Conservation (phyloP, 2,888 invertebrate species). For the Endotricha flammealis region DNA sequence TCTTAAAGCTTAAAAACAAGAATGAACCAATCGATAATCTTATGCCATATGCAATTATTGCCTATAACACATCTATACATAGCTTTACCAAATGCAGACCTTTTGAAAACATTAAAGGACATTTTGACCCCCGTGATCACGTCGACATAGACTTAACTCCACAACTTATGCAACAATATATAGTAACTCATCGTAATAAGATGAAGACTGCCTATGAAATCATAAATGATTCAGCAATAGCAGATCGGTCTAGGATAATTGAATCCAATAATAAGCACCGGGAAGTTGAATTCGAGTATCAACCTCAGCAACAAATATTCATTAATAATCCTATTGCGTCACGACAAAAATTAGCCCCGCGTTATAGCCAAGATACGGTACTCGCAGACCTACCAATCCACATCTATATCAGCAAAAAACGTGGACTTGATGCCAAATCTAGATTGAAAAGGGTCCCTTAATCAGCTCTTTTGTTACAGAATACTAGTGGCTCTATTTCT, state of each 20-base stretch:
- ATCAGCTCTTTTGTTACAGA: no score
- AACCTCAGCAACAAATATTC: conserved; percentile 10
- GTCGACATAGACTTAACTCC: not conserved
- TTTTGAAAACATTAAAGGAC: no score
- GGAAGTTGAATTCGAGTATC: conserved; percentile 9
- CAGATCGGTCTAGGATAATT: not conserved
- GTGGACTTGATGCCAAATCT: no score
- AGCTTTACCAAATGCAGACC: no score
- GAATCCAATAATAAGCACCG: conserved; percentile 7
- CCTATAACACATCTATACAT: not conserved
- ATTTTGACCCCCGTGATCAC: not conserved
- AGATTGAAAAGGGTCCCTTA: no score
- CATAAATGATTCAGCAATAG: not conserved
- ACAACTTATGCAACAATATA: not conserved
- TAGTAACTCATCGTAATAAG: not conserved
- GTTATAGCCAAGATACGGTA: conserved; percentile 8
- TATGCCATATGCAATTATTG: not conserved
- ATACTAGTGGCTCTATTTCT: no score
- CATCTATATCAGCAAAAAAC: no score
- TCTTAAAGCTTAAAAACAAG: not conserved
- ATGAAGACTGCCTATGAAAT: not conserved
- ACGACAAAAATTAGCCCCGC: conserved; percentile 14
- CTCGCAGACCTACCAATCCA: conserved; percentile 8
- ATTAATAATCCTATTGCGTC: conserved; percentile 11
- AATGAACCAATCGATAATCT: not conserved